Conservation (phyloP, 2,888 invertebrate genomes). For the Noctua fimbriata region DNA sequence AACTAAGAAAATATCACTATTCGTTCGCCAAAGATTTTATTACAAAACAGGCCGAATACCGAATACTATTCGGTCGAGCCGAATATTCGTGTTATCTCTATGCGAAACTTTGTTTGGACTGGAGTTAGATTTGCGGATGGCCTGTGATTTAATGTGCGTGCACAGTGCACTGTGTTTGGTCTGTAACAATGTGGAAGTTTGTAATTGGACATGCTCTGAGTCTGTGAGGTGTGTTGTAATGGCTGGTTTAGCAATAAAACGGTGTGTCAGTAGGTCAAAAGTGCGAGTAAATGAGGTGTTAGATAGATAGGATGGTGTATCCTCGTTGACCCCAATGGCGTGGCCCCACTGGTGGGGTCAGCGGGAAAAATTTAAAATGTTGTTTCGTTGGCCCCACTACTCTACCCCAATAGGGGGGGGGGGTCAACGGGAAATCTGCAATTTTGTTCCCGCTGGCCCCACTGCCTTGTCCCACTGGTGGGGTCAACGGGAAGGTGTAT, state of each 20-base stretch:
- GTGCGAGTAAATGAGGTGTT: background rate
- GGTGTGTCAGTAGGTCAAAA: conserved; percentile 4
- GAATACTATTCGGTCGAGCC: background rate
- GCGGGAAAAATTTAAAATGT: too few relatives aligned
- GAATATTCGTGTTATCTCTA: background rate
- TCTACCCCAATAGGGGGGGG: too few relatives aligned
- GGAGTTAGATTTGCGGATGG: conserved; percentile 21
- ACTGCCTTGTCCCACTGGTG: too few relatives aligned
- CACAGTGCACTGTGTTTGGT: conserved; percentile 15
- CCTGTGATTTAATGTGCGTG: conserved; percentile 33
- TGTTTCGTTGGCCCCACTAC: too few relatives aligned
- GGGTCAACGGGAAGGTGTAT: too few relatives aligned
- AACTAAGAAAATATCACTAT: background rate
- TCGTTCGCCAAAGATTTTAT: background rate
- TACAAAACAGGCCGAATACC: background rate
- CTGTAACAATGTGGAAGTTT: conserved; percentile 19
- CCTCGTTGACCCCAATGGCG: too few relatives aligned
- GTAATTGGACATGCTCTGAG: conserved; percentile 30
- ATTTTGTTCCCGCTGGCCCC: too few relatives aligned
- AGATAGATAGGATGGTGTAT: too few relatives aligned
- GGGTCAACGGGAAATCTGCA: too few relatives aligned
- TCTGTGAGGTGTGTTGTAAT: conserved; percentile 19
- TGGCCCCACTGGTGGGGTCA: too few relatives aligned
- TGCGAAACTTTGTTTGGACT: conserved; percentile 9
- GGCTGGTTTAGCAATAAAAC: conserved; percentile 15